Base-by-base conservation (phyloP, 1,140 invertebrate genomes). In the Diachasma alloeum region DNA sequence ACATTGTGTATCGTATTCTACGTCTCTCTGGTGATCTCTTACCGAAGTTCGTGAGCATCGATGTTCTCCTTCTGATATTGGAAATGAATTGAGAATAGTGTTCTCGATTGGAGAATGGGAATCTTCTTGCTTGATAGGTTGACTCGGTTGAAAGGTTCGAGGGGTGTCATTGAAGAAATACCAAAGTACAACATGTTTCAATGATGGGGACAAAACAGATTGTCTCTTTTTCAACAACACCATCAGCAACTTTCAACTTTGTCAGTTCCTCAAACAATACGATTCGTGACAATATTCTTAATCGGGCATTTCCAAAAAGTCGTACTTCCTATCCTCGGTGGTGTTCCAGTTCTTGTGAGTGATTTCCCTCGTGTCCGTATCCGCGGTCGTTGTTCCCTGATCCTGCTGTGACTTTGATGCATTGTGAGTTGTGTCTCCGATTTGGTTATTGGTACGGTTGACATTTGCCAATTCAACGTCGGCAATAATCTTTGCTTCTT, bases 41-140 rank as follows among this genome's bases (percentile, higher is more conserved):
- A 74, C 83, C 82, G 79, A 88, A 86, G 79, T 87, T 85, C 59
- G 86, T 87, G 72, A 87, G 84, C 83, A 85, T 86, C 42, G 87
- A 81, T 48, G 81, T 79, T 77, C 86, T 84, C 73, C 87, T 89
- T 85, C 87, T 89, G 81, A 4, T 31, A 63, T 63, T 11, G 19
- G 6, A 44, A 13, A 74, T 4, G 31, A 37, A 42, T 31, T 46
- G n/a, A 22, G 42, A 48, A 36, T 22, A 46, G 8, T 22, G 44
- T 53, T 17, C 48, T 53, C 39, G 4, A 31, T 6, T 3, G 31
- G 31, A 31, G 31, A 31, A 31, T 42, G 9, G 10, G 9, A 42
- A 13, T 42, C 10, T 11, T 42, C 9, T 6, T 42, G 39, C 13
- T 42, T 42, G 39, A 42, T 13, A 42, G 39, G 9, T 42, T 13